Evolutionary conservation across 2,797 vertebrate genomes (phyloP).

Genomic region (Okamejei kenojei): DNA sequence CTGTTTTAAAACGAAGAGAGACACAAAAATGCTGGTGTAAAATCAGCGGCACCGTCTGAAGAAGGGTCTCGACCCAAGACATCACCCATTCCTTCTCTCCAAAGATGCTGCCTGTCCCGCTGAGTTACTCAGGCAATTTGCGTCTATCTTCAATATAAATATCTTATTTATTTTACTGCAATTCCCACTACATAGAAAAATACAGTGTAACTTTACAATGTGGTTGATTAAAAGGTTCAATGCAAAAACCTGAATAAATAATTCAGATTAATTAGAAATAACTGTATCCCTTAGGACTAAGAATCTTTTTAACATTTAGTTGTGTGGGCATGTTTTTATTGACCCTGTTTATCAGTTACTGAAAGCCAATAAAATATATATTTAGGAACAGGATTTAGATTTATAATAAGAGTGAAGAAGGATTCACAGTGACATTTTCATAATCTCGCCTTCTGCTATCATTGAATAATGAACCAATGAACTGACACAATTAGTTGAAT

Average conservation of each 20-base stretch:
- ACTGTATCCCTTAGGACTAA: not conserved
- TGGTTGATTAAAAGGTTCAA: not conserved
- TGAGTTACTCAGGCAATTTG: too few species aligned
- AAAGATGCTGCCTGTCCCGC: too few species aligned
- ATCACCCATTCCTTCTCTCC: too few species aligned
- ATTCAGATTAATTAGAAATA: not conserved
- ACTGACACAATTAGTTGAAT: not conserved
- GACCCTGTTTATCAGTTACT: not conserved
- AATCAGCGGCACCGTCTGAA: too few species aligned
- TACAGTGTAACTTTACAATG: not conserved
- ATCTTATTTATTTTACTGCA: not conserved
- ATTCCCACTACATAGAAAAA: not conserved
- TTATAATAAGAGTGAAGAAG: conserved; percentile 1
- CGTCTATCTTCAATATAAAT: not conserved
- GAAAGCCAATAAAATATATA: not conserved
- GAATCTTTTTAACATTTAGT: not conserved
- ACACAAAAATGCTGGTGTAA: too few species aligned
- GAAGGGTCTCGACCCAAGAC: too few species aligned
- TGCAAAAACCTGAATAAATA: not conserved
- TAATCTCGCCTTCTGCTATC: not conserved
- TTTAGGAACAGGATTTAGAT: not conserved
- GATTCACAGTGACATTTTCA: not conserved
- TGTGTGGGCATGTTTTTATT: not conserved
- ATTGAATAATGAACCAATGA: not conserved
- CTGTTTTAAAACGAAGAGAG: too few species aligned